Evolutionary conservation across 2,113 vertebrate species (phyloP).

Genomic region (Ameiurus melas): DNA sequence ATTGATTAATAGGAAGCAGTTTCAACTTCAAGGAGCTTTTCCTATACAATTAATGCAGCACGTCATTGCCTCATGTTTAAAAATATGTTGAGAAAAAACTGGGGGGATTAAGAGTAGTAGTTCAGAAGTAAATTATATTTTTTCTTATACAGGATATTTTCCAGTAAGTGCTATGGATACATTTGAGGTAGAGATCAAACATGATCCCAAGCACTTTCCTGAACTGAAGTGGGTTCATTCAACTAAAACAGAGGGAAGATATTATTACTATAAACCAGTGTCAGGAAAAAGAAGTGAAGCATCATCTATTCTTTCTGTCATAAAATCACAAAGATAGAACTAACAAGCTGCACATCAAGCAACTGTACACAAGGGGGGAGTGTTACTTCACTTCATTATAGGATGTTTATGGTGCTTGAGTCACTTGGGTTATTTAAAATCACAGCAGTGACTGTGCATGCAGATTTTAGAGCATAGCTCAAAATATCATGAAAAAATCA

Average conservation of each 20-base stretch:
- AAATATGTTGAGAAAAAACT: no score
- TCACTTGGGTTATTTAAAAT: neutral
- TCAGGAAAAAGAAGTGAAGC: neutral
- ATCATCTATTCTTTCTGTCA: neutral
- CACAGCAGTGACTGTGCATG: neutral
- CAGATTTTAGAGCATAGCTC: neutral
- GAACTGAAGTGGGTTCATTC: neutral
- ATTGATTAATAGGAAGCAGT: no score
- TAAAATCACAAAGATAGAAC: neutral
- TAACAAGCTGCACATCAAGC: neutral
- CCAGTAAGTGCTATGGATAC: neutral
- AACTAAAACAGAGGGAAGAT: neutral
- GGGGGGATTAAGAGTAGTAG: neutral
- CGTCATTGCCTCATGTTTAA: no score
- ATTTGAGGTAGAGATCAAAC: neutral
- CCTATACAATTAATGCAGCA: no score
- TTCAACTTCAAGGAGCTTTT: no score
- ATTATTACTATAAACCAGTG: neutral
- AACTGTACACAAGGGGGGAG: slow-evolving; percentile 36
- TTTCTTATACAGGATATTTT: neutral
- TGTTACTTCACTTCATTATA: neutral
- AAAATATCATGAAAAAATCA: neutral
- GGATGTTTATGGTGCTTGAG: neutral
- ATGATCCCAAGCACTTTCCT: neutral
- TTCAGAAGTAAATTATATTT: neutral